Conservation (phyloP, 2,888 invertebrate genomes). For the Himalopsyche anomala region DNA sequence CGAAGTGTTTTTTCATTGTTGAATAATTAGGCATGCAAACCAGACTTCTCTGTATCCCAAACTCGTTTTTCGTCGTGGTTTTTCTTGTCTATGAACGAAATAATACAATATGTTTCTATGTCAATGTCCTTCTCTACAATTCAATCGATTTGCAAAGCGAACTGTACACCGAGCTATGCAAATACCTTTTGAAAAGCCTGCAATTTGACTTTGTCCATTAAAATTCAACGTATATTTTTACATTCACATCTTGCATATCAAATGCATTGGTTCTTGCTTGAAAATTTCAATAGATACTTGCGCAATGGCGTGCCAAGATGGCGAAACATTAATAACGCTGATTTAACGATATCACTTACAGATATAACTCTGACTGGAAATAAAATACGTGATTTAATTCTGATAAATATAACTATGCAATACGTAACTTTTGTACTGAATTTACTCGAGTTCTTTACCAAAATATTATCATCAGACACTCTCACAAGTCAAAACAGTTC, state of each 20-base stretch:
- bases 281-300: background rate
- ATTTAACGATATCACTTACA: background rate
- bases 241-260: slow-evolving; percentile 17
- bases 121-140: slow-evolving; percentile 10
- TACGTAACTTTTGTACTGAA: no score
- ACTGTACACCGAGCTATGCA: background rate
- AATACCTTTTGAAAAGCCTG: background rate
- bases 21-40: slow-evolving; percentile 1
- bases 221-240: slow-evolving; percentile 2
- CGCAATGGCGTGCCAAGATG: background rate
- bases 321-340: background rate
- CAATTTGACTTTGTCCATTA: slow-evolving; percentile 12
- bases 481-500: no score
- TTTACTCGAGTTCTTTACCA: no score
- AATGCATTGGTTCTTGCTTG: slow-evolving; percentile 7
- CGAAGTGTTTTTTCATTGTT: background rate
- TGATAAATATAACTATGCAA: no score
- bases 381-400: background rate
- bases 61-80: background rate
- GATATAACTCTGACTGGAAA: background rate
- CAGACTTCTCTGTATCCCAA: background rate
- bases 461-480: no score
- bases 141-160: background rate
- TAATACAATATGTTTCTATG: slow-evolving; percentile 9
- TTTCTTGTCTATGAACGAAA: background rate